Conservation (phyloP, 2,888 invertebrate species). For the Spodoptera littoralis region DNA sequence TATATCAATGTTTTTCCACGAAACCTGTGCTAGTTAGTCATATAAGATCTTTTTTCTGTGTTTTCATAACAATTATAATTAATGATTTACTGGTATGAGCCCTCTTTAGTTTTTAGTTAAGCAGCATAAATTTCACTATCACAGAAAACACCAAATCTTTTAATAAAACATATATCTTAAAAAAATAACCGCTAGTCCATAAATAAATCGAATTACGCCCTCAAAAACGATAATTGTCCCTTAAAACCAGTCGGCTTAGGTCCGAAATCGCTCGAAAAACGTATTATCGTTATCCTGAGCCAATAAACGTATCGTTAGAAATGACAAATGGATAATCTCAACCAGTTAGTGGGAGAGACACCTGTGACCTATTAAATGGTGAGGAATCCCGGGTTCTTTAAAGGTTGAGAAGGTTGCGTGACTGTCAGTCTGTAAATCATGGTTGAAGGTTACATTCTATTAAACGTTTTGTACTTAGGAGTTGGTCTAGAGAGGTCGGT, state of each 20-base stretch:
- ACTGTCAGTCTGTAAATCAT: slow-evolving; percentile 24
- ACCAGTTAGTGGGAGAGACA: slow-evolving; percentile 3
- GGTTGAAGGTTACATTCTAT: slow-evolving; percentile 17
- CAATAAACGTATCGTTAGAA: slow-evolving; percentile 8
- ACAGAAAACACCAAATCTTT: too few relatives aligned
- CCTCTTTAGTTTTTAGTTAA: too few relatives aligned
- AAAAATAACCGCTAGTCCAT: too few relatives aligned
- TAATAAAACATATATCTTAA: too few relatives aligned
- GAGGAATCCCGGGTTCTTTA: slow-evolving; percentile 5
- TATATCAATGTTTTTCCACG: too few relatives aligned
- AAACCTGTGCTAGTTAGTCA: too few relatives aligned
- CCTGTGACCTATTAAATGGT: slow-evolving; percentile 24
- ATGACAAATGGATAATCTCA: slow-evolving; percentile 16
- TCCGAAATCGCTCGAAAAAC: background rate
- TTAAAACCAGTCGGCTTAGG: background rate
- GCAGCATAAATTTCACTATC: too few relatives aligned
- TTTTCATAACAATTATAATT: too few relatives aligned
- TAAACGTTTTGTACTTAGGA: slow-evolving; percentile 14
- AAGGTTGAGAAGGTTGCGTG: slow-evolving; percentile 10
- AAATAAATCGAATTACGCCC: too few relatives aligned
- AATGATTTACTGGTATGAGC: too few relatives aligned
- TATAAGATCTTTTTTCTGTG: too few relatives aligned
- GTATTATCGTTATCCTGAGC: slow-evolving; percentile 6
- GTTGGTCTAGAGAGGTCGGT: background rate
- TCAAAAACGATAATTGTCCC: background rate